Evolutionary conservation across 2,797 vertebrate species (phyloP).

Genomic region (Bucorvus abyssinicus): DNA sequence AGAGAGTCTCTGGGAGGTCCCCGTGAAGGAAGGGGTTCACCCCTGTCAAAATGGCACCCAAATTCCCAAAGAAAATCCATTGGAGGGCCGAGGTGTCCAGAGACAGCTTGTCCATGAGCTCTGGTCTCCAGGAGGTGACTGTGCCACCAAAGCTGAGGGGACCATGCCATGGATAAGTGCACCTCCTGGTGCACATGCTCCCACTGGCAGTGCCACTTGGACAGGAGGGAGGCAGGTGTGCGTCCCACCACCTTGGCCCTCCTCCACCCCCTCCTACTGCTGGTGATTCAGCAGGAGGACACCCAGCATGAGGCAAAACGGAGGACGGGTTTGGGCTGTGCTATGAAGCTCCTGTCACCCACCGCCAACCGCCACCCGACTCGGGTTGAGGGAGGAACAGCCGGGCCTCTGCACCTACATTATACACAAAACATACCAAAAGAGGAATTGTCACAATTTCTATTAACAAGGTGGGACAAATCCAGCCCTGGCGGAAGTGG

Average conservation of each 20-base stretch:
- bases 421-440: conserved; percentile 8
- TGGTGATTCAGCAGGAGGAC: background rate
- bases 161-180: accelerated
- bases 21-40: background rate
- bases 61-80: background rate
- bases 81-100: background rate
- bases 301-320: background rate
- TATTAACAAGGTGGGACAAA: conserved; percentile 7
- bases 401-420: background rate
- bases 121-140: background rate
- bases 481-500: background rate
- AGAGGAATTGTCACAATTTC: conserved; percentile 21
- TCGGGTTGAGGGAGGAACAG: background rate
- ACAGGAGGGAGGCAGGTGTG: background rate
- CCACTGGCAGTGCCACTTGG: background rate
- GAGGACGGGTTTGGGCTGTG: background rate
- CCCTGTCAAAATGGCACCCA: background rate
- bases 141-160: background rate
- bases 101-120: background rate
- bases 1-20: background rate
- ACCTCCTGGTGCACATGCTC: accelerated
- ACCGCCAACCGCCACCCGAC: background rate
- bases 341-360: background rate
- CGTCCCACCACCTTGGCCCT: background rate
- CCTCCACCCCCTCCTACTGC: background rate